These are phyloP conservation scores for Platygyra sinensis DNA, from an alignment of 64 coral and sea anemone genomes.

Conservation along the genomic window DNA sequence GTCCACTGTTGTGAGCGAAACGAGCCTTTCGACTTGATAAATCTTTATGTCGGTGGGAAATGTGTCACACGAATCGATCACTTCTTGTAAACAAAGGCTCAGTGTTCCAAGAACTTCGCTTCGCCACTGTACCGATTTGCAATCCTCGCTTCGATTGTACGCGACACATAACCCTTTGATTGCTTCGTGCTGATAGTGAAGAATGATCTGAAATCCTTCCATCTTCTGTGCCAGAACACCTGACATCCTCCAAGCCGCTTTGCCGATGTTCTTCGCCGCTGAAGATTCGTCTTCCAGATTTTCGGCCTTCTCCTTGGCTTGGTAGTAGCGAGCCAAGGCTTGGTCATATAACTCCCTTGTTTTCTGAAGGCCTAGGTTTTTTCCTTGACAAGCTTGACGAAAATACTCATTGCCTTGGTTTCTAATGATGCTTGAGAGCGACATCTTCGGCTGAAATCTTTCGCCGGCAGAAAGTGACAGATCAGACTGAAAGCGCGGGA, in stretches of 20 bases:
- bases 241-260: conserved; percentile 59
- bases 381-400: conserved; percentile 12
- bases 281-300: conserved; percentile 44
- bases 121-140: conserved; percentile 58
- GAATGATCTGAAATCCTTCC: conserved; percentile 34
- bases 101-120: conserved; percentile 39
- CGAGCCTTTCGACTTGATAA: conserved; percentile 11
- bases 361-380: conserved; percentile 5
- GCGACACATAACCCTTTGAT: conserved; percentile 48
- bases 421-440: conserved; percentile 18
- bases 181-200: conserved; percentile 60
- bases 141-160: conserved; percentile 15
- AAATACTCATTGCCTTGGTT: conserved; percentile 31
- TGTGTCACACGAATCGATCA: conserved; percentile 29
- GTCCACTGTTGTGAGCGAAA: neutral
- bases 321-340: conserved; percentile 51
- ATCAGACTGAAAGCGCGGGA: neutral
- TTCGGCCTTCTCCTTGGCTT: conserved; percentile 59
- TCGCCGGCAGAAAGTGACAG: too few relatives aligned
- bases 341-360: conserved; percentile 4
- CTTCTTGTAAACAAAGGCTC: conserved; percentile 63
- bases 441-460: neutral
- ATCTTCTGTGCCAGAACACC: conserved; percentile 14
- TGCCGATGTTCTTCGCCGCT: conserved; percentile 72
- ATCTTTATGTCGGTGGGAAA: conserved; percentile 48